Conservation (phyloP, 53 echinoderm and acorn worm genomes). For the Echinometra lucunter region DNA sequence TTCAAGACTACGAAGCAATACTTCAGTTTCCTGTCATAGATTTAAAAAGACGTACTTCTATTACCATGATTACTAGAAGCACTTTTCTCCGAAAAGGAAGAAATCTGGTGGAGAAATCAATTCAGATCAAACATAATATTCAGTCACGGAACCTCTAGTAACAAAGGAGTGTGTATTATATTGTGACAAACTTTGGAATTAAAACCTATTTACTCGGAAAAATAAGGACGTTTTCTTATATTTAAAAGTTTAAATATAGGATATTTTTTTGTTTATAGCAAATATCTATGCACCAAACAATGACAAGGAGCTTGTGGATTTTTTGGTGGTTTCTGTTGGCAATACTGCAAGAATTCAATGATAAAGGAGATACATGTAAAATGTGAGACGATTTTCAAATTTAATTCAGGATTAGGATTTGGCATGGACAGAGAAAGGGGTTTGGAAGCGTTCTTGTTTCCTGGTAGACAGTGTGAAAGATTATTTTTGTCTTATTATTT, state of each 20-base stretch:
- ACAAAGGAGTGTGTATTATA: conserved; percentile 29
- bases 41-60: conserved; percentile 15
- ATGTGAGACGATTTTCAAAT: background rate
- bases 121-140: conserved; percentile 17
- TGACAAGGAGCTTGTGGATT: conserved; percentile 27
- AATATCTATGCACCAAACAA: conserved; percentile 49
- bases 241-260: conserved; percentile 10
- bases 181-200: background rate
- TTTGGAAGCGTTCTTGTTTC: conserved; percentile 20
- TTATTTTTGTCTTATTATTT: background rate
- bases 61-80: conserved; percentile 7
- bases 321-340: background rate
- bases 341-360: conserved; percentile 17
- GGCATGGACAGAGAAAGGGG: conserved; percentile 20
- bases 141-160: background rate
- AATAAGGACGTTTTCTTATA: background rate
- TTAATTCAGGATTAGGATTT: conserved; percentile 21
- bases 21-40: background rate
- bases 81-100: conserved; percentile 14
- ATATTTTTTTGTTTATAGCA: background rate
- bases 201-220: conserved; percentile 9
- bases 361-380: conserved; percentile 3
- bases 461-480: background rate
- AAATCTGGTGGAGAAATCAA: conserved; percentile 32
- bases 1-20: conserved; percentile 15